These are phyloP conservation scores for Pristionchus entomophagus DNA, from an alignment of 2,888 invertebrate species.

Conservation along the genomic window DNA sequence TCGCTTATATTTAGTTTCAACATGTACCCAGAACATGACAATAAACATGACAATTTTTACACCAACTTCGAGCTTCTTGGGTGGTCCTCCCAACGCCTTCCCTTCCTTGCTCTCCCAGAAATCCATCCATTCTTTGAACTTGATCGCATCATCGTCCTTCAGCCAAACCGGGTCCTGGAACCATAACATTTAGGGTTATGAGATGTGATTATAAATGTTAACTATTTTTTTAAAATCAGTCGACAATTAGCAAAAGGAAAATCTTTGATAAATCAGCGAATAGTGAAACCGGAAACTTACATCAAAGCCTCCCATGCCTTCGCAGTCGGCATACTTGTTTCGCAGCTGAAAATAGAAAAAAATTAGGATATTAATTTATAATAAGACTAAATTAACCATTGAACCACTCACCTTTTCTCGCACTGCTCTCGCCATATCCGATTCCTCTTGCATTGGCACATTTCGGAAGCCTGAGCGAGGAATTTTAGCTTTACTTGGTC, in stretches of 20 bases:
- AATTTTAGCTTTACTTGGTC: too few relatives aligned
- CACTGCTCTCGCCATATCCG: not conserved
- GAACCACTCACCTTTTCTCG: not conserved
- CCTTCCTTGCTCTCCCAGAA: constrained; percentile 24
- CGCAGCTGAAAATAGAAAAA: not conserved
- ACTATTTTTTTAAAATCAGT: too few relatives aligned
- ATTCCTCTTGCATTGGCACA: not conserved
- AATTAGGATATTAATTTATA: not conserved
- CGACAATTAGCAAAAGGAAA: not conserved
- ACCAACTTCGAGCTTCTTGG: not conserved
- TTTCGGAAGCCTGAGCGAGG: constrained; percentile 3
- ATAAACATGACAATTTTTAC: not conserved
- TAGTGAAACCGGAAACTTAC: not conserved
- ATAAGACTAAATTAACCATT: not conserved
- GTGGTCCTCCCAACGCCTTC: constrained; percentile 15
- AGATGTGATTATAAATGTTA: too few relatives aligned
- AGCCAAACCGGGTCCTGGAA: constrained; percentile 1
- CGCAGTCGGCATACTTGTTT: not conserved
- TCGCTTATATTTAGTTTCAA: not conserved
- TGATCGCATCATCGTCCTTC: not conserved
- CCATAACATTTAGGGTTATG: not conserved
- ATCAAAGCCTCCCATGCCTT: not conserved
- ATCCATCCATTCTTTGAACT: constrained; percentile 10
- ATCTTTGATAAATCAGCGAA: not conserved
- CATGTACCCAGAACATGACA: not conserved